These are phyloP conservation scores for Rhabdomys dilectus DNA, from an alignment of 2,113 vertebrate genomes.

Conservation along the genomic window DNA sequence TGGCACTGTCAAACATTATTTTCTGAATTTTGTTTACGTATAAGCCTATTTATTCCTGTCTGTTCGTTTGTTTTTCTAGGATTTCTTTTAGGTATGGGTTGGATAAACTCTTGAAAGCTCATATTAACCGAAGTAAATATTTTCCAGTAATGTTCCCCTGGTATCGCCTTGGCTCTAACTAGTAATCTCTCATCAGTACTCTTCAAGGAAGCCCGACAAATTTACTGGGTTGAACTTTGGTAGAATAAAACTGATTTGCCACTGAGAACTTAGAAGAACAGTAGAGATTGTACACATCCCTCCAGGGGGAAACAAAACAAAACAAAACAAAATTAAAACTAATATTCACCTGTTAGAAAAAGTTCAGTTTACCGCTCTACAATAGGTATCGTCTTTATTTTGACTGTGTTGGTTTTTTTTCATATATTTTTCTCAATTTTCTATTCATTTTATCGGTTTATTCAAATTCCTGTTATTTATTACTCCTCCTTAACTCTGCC, in stretches of 20 bases:
- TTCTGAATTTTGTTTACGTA: not conserved
- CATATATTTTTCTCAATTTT: not conserved
- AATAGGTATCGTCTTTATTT: not conserved
- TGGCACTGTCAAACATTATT: not conserved
- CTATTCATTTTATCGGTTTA: not conserved
- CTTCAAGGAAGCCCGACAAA: not conserved
- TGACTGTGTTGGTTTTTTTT: slow-evolving; percentile 8
- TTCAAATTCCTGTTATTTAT: not conserved
- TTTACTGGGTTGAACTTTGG: not conserved
- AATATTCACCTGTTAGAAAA: not conserved
- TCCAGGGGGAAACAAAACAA: not conserved
- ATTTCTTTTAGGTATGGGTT: not conserved
- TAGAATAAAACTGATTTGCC: not conserved
- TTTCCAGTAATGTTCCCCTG: not conserved
- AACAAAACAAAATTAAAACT: not conserved
- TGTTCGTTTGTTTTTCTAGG: not conserved
- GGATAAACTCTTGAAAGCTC: not conserved
- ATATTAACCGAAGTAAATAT: not conserved
- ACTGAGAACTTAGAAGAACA: not conserved
- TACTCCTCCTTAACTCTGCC: not conserved
- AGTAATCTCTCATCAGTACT: not conserved
- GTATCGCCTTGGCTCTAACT: too few species aligned
- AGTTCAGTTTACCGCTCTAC: not conserved
- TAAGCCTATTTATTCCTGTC: not conserved
- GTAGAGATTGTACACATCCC: not conserved